These are phyloP conservation scores for Aix galericulata DNA, from an alignment of 2,113 vertebrate genomes.

Conservation along the genomic window DNA sequence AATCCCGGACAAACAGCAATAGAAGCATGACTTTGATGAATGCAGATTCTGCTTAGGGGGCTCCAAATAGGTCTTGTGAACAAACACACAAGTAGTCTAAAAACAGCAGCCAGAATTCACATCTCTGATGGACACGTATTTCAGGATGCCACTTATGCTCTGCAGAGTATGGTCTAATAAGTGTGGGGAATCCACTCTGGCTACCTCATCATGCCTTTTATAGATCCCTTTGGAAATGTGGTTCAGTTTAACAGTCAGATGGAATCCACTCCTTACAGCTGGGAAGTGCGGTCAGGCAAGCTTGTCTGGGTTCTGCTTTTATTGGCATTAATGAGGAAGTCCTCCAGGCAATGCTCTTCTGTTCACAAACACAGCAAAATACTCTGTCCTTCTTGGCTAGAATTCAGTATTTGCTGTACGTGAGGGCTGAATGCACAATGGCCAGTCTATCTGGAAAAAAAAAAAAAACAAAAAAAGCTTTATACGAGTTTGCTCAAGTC, in stretches of 20 bases:
- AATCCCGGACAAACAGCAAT: background rate
- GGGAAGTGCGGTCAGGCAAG: background rate
- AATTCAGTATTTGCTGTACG: background rate
- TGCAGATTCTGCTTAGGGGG: background rate
- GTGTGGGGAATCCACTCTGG: background rate
- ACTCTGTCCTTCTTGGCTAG: background rate
- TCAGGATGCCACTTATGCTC: background rate
- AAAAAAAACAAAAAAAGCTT: background rate
- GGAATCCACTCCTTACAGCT: background rate
- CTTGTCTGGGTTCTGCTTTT: background rate
- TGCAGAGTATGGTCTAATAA: background rate
- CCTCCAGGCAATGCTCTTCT: background rate
- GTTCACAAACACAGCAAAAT: background rate
- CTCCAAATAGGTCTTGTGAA: background rate
- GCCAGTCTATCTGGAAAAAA: background rate
- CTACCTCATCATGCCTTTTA: background rate
- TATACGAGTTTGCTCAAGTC: background rate
- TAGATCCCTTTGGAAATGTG: fast-evolving
- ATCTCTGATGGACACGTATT: background rate
- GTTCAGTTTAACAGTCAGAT: background rate
- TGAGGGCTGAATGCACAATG: conserved; percentile 9
- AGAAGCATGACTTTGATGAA: background rate
- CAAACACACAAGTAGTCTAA: fast-evolving
- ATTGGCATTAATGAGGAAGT: background rate
- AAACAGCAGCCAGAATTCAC: background rate